These are phyloP conservation scores for Cantharis rustica DNA, from an alignment of 2,888 invertebrate genomes.

Conservation along the genomic window DNA sequence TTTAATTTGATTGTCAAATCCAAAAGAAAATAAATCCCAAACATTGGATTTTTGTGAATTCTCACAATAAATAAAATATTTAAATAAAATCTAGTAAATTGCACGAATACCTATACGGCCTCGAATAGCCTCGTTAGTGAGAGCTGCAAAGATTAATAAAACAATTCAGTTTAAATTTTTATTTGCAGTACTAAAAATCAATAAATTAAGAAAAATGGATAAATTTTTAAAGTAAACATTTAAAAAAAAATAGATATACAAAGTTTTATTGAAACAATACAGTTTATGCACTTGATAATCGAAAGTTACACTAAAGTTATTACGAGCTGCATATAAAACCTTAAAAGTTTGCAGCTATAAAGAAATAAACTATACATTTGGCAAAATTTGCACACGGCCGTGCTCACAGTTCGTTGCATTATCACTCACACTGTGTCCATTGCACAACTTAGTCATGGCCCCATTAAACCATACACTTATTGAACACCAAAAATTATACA, in stretches of 20 bases:
- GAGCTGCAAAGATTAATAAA: background rate
- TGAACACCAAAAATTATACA: slow-evolving; percentile 29
- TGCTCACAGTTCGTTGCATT: slow-evolving; percentile 31
- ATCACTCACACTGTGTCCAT: slow-evolving; percentile 38
- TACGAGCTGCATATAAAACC: slow-evolving; percentile 23
- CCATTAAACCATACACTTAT: slow-evolving; percentile 25
- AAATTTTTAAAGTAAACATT: background rate
- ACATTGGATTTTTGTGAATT: background rate
- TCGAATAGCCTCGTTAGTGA: background rate
- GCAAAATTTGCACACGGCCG: slow-evolving; percentile 34
- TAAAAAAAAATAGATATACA: slow-evolving; percentile 38
- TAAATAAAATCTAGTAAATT: background rate
- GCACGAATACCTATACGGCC: background rate
- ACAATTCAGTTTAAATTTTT: background rate
- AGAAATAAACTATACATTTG: slow-evolving; percentile 38
- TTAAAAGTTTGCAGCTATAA: slow-evolving; percentile 24
- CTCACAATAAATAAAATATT: background rate
- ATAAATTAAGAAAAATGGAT: background rate
- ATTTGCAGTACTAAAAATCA: background rate
- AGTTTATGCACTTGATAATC: slow-evolving; percentile 39
- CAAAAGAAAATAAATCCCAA: background rate
- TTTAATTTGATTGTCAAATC: background rate
- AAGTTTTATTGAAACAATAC: slow-evolving; percentile 46
- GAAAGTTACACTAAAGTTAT: slow-evolving; percentile 27
- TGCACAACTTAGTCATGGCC: slow-evolving; percentile 36